These are phyloP conservation scores for Scaptomyza pallida DNA, from an alignment of 1,140 invertebrate species.

Conservation along the genomic window DNA sequence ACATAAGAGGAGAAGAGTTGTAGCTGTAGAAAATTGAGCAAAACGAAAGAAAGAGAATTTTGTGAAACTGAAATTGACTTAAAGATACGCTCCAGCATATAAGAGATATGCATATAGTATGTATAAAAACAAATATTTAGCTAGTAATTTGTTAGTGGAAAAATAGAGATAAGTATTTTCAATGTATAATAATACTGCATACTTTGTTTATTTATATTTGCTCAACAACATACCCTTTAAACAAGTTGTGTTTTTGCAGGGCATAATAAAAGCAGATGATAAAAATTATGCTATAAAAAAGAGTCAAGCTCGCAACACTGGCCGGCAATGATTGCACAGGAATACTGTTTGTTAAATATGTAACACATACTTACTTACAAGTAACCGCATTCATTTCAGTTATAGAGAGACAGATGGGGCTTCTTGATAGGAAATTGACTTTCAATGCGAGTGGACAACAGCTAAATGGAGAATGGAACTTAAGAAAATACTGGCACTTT, in stretches of 20 bases:
- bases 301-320: slow-evolving; percentile 23
- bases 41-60: background rate
- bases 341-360: slow-evolving; percentile 64
- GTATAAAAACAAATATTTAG: too few species aligned
- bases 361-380: slow-evolving; percentile 41
- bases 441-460: background rate
- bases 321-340: slow-evolving; percentile 59
- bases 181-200: too few species aligned
- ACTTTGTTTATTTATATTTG: too few species aligned
- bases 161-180: background rate
- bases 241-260: background rate
- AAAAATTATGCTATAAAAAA: slow-evolving; percentile 60
- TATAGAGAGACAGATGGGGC: background rate
- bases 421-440: slow-evolving; percentile 34
- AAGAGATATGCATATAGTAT: too few species aligned
- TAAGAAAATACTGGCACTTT: background rate
- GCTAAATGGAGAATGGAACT: background rate
- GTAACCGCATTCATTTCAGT: slow-evolving; percentile 55
- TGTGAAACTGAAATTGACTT: background rate
- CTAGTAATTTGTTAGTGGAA: background rate
- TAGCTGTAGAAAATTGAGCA: slow-evolving; percentile 16
- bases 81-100: background rate
- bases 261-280: slow-evolving; percentile 44
- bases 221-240: background rate
- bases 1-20: slow-evolving; percentile 22